Evolutionary conservation across 2,797 vertebrate genomes (phyloP), one percentile per base, ranked within the genome.

Genomic region (Amphiprion clarkii): DNA sequence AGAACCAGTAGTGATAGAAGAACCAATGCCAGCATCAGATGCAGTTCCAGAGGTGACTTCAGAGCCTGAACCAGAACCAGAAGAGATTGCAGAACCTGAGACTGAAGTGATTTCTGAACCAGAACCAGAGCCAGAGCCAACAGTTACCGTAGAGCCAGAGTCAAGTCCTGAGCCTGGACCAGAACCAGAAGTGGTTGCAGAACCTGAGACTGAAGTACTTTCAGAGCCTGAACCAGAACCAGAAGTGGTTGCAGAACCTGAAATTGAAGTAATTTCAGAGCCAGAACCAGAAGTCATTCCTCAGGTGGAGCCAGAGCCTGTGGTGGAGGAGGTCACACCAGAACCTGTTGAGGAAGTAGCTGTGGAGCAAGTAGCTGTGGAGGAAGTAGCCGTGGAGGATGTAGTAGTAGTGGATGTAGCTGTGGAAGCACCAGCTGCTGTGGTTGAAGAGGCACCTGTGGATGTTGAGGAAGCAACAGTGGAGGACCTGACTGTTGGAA

Each of bases 311-410:
- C 40, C 65, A 44, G 75, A 76, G 39, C 29, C 12, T 52, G 36
- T 54, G 57, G 57, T 39, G 23, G 79, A 78, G 46, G 85, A 74
- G 5, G 21, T 67, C 0, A 36, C 58, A 3, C 1, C 55, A 58
- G 71, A 77, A 57, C 12, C 21, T 53, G 23, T 49, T 9, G 60
- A 63, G 29, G 65, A 55, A 44, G 72, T 10, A 11, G 25, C 36
- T 27, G 57, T 23, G 52, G 84, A 92, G 5, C 80, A 58, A 6
- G 48, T 40, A 3, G 36, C 53, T 46, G 5, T 23, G 2, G 74
- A 60, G 67, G 86, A 87, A 2, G 68, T 19, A 9, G 21, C 65
- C 16, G 75, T 73, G 19, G 85, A 76, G 27, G 71, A 86, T 0
- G 60, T 49, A 23, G 23, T 5, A 39, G 51, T 53, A 12, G 71